Percentiles rank a stretch among this genome's conserved stretches.
Evolutionary conservation across 1,140 invertebrate species (phyloP).

Genomic region (Coptotermes formosanus): DNA sequence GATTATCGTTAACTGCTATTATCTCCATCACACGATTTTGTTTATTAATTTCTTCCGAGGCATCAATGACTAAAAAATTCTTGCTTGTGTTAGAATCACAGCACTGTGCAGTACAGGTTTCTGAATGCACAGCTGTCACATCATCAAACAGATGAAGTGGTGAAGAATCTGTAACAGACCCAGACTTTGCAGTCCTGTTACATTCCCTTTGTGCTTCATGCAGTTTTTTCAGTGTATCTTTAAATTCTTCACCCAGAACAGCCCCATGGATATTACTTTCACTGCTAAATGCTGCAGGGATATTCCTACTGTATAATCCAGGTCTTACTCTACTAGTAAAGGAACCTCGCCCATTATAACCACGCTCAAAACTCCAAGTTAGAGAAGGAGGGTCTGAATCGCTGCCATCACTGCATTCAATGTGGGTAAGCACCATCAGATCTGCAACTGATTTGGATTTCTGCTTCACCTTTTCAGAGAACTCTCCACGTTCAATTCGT

Average conservation of each 20-base stretch:
- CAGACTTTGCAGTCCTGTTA: not conserved
- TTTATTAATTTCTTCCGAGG: slow-evolving; percentile 42
- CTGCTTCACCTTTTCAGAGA: slow-evolving; percentile 66
- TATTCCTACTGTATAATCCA: slow-evolving; percentile 16
- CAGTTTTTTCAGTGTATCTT: slow-evolving; percentile 55
- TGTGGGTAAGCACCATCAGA: slow-evolving; percentile 71
- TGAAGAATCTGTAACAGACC: no score
- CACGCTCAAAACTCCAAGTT: slow-evolving; percentile 28
- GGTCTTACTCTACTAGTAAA: slow-evolving; percentile 23
- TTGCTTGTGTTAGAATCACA: slow-evolving; percentile 20
- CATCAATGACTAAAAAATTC: slow-evolving; percentile 45
- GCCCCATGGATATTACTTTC: slow-evolving; percentile 56
- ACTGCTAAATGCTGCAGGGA: slow-evolving; percentile 50
- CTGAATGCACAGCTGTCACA: not conserved
- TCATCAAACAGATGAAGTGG: no score
- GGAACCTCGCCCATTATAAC: slow-evolving; percentile 11
- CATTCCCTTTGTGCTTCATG: slow-evolving; percentile 38
- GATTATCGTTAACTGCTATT: not conserved
- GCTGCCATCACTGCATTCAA: slow-evolving; percentile 63
- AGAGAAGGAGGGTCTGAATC: slow-evolving; percentile 43
- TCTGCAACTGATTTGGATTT: slow-evolving; percentile 72
- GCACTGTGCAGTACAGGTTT: not conserved
- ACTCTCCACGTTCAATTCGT: slow-evolving; percentile 62
- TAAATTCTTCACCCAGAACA: slow-evolving; percentile 55
- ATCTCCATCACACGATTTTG: not conserved